Evolutionary conservation across 2,888 invertebrate genomes (phyloP).

Genomic region (Volucella bombylans): DNA sequence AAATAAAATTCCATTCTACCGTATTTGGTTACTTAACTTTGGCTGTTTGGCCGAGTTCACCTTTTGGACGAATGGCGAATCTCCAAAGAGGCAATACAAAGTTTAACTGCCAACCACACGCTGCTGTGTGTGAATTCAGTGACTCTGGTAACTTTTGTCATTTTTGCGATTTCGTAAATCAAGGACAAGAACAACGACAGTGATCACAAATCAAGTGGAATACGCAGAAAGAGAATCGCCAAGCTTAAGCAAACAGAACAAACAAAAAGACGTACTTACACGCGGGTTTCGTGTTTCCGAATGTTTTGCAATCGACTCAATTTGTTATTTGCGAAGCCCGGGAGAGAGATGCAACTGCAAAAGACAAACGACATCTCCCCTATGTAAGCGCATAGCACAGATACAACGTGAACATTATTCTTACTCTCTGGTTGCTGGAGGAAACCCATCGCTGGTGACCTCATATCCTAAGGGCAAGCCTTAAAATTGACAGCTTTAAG

Average conservation of each 20-base stretch:
- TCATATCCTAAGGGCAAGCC: constrained; percentile 58
- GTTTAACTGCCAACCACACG: constrained; percentile 35
- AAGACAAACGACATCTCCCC: constrained; percentile 14
- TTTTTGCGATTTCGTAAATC: constrained; percentile 73
- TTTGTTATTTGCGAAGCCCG: constrained; percentile 69
- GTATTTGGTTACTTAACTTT: constrained; percentile 65
- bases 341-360: constrained; percentile 20
- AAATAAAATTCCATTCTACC: constrained; percentile 70
- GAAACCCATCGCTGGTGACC: constrained; percentile 54
- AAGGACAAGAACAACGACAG: constrained; percentile 61
- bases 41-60: neutral
- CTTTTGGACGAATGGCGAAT: neutral
- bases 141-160: constrained; percentile 72
- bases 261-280: constrained; percentile 55
- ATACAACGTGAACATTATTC: constrained; percentile 19
- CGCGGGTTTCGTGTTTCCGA: constrained; percentile 71
- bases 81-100: neutral
- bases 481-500: constrained; percentile 56
- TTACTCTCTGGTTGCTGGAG: neutral
- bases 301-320: constrained; percentile 73
- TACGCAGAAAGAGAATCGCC: constrained; percentile 54
- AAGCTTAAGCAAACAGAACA: constrained; percentile 58
- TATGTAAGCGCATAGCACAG: constrained; percentile 21
- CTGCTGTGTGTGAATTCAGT: constrained; percentile 48
- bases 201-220: constrained; percentile 67